phyloP scores from a whole-genome alignment of 2,888 invertebrate species.

The Sphecodes monilicornis region DNA sequence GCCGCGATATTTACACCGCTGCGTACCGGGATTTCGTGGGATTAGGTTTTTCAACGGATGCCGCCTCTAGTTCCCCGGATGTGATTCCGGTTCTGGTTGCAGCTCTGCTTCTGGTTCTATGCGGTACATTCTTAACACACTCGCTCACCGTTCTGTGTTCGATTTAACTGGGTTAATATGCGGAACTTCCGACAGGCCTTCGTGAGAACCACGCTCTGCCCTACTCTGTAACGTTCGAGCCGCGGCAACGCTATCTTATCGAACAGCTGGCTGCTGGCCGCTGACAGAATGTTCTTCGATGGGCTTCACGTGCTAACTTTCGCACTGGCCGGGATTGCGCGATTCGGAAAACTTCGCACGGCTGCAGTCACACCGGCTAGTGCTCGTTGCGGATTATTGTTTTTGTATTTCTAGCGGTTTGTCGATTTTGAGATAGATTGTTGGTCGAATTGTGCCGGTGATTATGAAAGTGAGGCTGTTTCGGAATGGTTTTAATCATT shows the following conservation, averaged over 20 bases:
- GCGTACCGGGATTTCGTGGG: slow-evolving; percentile 13
- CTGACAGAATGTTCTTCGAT: not conserved
- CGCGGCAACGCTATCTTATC: not conserved
- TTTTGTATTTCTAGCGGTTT: not conserved
- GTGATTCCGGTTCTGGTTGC: no score
- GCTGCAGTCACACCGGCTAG: not conserved
- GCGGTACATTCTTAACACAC: not conserved
- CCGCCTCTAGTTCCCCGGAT: not conserved
- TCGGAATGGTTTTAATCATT: no score
- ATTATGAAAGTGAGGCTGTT: no score
- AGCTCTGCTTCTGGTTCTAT: not conserved
- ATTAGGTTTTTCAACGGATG: slow-evolving; percentile 13
- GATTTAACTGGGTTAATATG: slow-evolving; percentile 9
- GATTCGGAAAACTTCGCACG: not conserved
- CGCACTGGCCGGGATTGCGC: not conserved
- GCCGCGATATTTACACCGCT: slow-evolving; percentile 18
- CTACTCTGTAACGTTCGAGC: not conserved
- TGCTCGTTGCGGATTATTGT: not conserved
- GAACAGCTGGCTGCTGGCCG: not conserved
- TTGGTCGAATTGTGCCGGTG: no score
- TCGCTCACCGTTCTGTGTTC: not conserved
- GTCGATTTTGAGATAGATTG: not conserved
- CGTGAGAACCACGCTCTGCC: not conserved
- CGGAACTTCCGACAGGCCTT: not conserved
- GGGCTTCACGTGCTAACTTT: not conserved